These are phyloP conservation scores for Dryocosmus kuriphilus DNA, from an alignment of 2,888 invertebrate species.

Conservation along the genomic window DNA sequence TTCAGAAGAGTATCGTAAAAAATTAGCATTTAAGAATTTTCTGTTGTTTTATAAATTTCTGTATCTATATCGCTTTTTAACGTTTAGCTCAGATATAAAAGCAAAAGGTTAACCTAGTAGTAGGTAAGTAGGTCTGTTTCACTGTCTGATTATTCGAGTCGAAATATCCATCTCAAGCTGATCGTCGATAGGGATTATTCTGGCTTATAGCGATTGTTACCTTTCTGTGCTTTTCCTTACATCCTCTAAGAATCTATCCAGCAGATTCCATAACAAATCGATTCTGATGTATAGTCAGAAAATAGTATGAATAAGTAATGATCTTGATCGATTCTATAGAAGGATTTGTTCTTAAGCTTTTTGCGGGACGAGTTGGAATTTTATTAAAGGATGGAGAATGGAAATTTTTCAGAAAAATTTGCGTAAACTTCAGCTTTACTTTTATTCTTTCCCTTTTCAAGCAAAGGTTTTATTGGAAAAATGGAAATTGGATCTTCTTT, in stretches of 20 bases:
- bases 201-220: slow-evolving; percentile 1
- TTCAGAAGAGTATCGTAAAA: neutral
- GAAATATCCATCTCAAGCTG: slow-evolving; percentile 22
- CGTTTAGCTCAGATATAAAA: neutral
- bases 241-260: slow-evolving; percentile 4
- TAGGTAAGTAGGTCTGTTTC: slow-evolving; percentile 19
- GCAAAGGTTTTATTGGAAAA: neutral
- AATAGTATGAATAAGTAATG: slow-evolving; percentile 17
- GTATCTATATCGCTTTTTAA: neutral
- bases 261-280: slow-evolving; percentile 34
- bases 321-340: slow-evolving; percentile 21
- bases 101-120: slow-evolving; percentile 9
- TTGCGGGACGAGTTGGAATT: neutral
- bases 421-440: neutral
- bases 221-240: neutral
- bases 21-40: neutral
- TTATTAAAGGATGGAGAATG: slow-evolving; percentile 4
- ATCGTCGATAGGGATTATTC: slow-evolving; percentile 26
- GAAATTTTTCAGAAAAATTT: slow-evolving; percentile 21
- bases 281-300: neutral
- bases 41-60: neutral
- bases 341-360: slow-evolving; percentile 30
- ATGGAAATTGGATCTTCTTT: neutral
- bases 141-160: slow-evolving; percentile 9
- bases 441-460: neutral